Conservation (phyloP, 2,797 vertebrate species). For the Prionace glauca region DNA sequence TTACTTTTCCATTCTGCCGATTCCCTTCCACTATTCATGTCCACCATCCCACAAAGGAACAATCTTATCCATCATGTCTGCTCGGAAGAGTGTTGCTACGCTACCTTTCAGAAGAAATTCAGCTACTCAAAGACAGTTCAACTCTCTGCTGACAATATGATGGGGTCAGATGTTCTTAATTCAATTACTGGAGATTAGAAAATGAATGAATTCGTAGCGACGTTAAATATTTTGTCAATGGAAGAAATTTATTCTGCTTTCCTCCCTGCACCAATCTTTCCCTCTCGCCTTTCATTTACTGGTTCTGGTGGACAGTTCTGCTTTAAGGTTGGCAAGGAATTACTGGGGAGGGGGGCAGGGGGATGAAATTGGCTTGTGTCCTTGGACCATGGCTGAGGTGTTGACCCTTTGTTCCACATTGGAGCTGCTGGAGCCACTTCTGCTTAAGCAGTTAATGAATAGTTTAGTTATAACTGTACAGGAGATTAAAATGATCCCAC, state of each 20-base stretch:
- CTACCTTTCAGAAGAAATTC: slow-evolving; percentile 45
- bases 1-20: not conserved
- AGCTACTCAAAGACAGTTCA: slow-evolving; percentile 43
- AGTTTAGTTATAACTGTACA: slow-evolving; percentile 7
- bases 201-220: slow-evolving; percentile 1
- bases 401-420: not conserved
- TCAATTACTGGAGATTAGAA: slow-evolving; percentile 18
- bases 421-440: not conserved
- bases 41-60: slow-evolving; percentile 17
- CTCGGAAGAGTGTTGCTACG: slow-evolving; percentile 47
- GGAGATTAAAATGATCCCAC: slow-evolving; percentile 10
- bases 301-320: not conserved
- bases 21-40: not conserved
- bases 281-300: not conserved
- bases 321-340: slow-evolving; percentile 36
- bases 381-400: not conserved
- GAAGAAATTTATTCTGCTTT: not conserved
- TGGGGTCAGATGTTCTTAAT: slow-evolving; percentile 41
- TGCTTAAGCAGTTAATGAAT: not conserved
- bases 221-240: slow-evolving; percentile 2
- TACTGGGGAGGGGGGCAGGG: slow-evolving; percentile 42
- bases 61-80: not conserved
- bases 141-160: slow-evolving; percentile 44
- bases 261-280: not conserved
- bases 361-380: not conserved